phyloP scores from a whole-genome alignment of 2,888 invertebrate genomes.

The Pocota personata region DNA sequence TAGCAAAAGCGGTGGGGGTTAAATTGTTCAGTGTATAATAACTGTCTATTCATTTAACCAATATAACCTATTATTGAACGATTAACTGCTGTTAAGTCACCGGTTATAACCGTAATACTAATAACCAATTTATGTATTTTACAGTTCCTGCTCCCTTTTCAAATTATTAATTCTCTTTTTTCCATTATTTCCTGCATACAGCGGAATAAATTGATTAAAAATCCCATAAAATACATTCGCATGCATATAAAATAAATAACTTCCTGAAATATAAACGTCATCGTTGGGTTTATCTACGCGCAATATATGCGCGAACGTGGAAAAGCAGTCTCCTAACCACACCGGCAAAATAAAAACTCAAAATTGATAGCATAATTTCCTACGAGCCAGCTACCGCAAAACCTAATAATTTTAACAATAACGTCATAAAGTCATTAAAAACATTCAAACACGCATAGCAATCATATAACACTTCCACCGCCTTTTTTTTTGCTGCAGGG shows the following conservation, averaged over 20 bases:
- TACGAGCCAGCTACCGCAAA: constrained; percentile 44
- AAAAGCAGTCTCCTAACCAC: constrained; percentile 58
- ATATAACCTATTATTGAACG: too few species aligned
- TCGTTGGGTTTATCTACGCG: constrained; percentile 41
- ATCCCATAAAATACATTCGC: constrained; percentile 22
- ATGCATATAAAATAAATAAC: constrained; percentile 53
- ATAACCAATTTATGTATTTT: background rate
- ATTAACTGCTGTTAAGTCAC: too few species aligned
- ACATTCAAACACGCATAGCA: background rate
- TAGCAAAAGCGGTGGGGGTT: too few species aligned
- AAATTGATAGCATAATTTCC: constrained; percentile 54
- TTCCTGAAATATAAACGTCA: constrained; percentile 60
- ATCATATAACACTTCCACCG: background rate
- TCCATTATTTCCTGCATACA: background rate
- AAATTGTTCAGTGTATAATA: too few species aligned
- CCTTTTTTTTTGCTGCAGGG: background rate
- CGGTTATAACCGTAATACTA: too few species aligned
- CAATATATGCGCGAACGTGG: constrained; percentile 21
- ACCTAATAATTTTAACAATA: constrained; percentile 61
- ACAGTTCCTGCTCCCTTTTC: background rate
- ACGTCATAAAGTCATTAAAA: constrained; percentile 50
- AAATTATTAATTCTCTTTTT: background rate
- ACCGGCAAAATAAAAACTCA: constrained; percentile 25
- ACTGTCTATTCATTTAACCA: too few species aligned
- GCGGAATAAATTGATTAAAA: constrained; percentile 4